Evolutionary conservation across 2,888 invertebrate genomes (phyloP).

Genomic region (Pandemis cinnamomeana): DNA sequence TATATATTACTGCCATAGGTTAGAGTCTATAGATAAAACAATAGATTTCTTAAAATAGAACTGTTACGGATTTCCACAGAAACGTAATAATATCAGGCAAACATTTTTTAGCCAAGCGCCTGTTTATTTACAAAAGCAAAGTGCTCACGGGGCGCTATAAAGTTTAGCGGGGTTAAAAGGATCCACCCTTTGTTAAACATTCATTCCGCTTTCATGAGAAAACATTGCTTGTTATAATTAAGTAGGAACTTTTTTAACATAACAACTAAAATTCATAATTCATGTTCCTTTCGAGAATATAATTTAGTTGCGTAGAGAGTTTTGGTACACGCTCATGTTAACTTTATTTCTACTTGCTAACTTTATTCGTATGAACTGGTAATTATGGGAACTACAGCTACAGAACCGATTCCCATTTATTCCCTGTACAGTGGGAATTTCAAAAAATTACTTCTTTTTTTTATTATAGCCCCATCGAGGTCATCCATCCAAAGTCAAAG

Average conservation of each 20-base stretch:
- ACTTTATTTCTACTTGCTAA: too few species aligned
- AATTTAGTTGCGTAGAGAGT: background rate
- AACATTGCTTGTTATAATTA: conserved; percentile 36
- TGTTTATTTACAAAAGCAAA: conserved; percentile 41
- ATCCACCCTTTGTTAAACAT: conserved; percentile 35
- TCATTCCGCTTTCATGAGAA: conserved; percentile 33
- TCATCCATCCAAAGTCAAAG: too few species aligned
- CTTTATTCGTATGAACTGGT: too few species aligned
- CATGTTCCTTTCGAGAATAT: conserved; percentile 6
- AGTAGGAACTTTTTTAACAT: conserved; percentile 23
- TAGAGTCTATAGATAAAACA: background rate
- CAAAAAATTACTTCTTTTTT: too few species aligned
- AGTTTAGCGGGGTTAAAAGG: conserved; percentile 34
- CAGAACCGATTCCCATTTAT: too few species aligned
- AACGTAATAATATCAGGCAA: conserved; percentile 5
- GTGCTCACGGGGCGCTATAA: conserved; percentile 35
- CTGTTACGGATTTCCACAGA: background rate
- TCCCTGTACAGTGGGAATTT: too few species aligned
- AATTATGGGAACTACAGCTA: too few species aligned
- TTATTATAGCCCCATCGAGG: too few species aligned
- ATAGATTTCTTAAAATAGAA: background rate
- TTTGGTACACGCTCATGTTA: background rate
- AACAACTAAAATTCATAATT: conserved; percentile 20
- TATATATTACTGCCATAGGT: too few species aligned
- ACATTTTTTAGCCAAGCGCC: conserved; percentile 23